Conservation (phyloP, 2,888 invertebrate species). For the Protodeltote pygarga region DNA sequence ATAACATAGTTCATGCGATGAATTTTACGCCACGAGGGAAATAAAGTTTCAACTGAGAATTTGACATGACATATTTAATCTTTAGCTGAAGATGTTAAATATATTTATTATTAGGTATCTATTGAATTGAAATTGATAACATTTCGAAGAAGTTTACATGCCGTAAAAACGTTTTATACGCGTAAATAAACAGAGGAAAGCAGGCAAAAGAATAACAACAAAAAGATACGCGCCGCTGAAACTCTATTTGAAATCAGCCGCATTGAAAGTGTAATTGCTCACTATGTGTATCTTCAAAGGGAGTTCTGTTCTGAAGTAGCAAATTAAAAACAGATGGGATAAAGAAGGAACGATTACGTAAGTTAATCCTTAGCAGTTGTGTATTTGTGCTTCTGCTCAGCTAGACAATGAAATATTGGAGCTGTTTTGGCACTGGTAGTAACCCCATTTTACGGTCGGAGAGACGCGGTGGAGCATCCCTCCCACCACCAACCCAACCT, state of each 20-base stretch:
- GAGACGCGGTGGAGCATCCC: constrained; percentile 34
- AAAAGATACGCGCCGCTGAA: constrained; percentile 8
- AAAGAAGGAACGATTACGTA: constrained; percentile 36
- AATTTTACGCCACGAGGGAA: constrained; percentile 25
- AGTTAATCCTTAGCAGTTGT: constrained; percentile 54
- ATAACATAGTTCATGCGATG: constrained; percentile 24
- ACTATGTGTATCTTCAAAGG: constrained; percentile 19
- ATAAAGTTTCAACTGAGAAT: constrained; percentile 20
- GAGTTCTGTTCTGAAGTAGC: constrained; percentile 28
- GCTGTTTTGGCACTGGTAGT: constrained; percentile 55
- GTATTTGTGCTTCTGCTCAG: constrained; percentile 61
- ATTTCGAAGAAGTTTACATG: too few species aligned
- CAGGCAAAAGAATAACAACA: constrained; percentile 23
- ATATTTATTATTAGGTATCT: too few species aligned
- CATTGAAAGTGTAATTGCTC: constrained; percentile 39
- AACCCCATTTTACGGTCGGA: constrained; percentile 65
- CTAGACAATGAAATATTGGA: constrained; percentile 63
- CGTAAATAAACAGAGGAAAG: constrained; percentile 18
- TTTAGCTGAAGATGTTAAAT: constrained; percentile 6
- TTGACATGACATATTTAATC: constrained; percentile 25
- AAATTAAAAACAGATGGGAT: constrained; percentile 38
- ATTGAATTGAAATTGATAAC: not conserved
- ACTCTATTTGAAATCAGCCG: constrained; percentile 20
- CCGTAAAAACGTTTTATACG: constrained; percentile 27
- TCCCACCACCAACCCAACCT: constrained; percentile 15